Evolutionary conservation across 2,797 vertebrate species (phyloP).

Genomic region (Sus cebifrons): DNA sequence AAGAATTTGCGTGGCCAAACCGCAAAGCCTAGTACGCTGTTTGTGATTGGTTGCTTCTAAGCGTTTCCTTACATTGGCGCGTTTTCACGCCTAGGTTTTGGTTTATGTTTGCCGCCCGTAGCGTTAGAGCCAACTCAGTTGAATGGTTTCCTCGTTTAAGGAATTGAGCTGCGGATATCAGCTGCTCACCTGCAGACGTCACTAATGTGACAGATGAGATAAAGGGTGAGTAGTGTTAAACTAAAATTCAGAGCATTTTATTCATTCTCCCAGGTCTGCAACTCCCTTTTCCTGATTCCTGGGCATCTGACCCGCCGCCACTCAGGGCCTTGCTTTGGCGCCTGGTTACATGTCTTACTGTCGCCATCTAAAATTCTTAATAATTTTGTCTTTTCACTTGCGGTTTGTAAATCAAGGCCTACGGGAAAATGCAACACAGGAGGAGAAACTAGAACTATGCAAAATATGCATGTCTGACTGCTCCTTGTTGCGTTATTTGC

Average conservation of each 20-base stretch:
- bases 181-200: neutral
- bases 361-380: neutral
- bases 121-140: accelerated
- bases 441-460: accelerated
- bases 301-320: accelerated
- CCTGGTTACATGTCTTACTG: neutral
- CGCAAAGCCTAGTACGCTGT: accelerated
- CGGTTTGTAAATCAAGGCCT: neutral
- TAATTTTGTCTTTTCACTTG: neutral
- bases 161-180: too few species aligned
- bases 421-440: neutral
- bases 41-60: neutral
- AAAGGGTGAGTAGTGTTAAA: neutral
- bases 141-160: neutral
- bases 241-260: too few species aligned
- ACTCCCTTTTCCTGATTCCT: accelerated
- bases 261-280: too few species aligned
- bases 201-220: neutral
- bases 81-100: neutral
- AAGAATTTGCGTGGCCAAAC: accelerated
- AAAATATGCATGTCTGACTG: neutral
- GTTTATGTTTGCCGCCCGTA: accelerated
- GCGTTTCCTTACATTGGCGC: accelerated
- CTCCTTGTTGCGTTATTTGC: neutral
- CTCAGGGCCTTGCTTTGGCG: accelerated